Evolutionary conservation across 1,140 invertebrate species (phyloP).

Genomic region (Drosophila melanogaster): Release_6_plus_ISO1_MT NT_037436.4:12496001-12496500

Average conservation of each 20-base stretch:
- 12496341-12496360: slow-evolving; percentile 14
- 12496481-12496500: neutral
- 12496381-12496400: slow-evolving; percentile 21
- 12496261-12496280: slow-evolving; percentile 64
- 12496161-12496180: slow-evolving; percentile 50
- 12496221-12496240: slow-evolving; percentile 47
- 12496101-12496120: slow-evolving; percentile 39
- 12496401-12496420: slow-evolving; percentile 34
- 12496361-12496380: slow-evolving; percentile 36
- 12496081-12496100: slow-evolving; percentile 38
- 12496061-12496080: slow-evolving; percentile 38
- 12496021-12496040: neutral
- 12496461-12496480: slow-evolving; percentile 9
- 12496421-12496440: slow-evolving; percentile 8
- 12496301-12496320: slow-evolving; percentile 53
- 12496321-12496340: slow-evolving; percentile 45
- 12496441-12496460: slow-evolving; percentile 2
- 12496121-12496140: slow-evolving; percentile 61
- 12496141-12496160: slow-evolving; percentile 66
- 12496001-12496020: slow-evolving; percentile 26
- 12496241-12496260: slow-evolving; percentile 63
- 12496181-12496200: slow-evolving; percentile 25
- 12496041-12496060: slow-evolving; percentile 8
- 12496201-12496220: slow-evolving; percentile 19
- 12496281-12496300: slow-evolving; percentile 21